Conservation (phyloP, 1,140 invertebrate genomes). For the Drosophila nikananu region DNA sequence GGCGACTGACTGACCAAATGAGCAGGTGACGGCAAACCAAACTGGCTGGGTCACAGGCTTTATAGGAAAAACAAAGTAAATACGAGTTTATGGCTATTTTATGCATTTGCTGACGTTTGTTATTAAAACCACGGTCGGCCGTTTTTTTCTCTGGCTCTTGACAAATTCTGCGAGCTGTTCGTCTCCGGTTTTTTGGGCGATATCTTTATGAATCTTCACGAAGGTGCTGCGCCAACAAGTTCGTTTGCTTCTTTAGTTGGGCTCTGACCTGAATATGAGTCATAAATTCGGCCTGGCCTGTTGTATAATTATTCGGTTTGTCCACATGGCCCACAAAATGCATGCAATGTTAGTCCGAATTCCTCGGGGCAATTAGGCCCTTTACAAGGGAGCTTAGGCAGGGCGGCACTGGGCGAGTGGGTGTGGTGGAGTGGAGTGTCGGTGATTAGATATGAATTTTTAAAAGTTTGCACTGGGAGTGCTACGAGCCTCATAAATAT, state of each 20-base stretch:
- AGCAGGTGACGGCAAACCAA: conserved; percentile 36
- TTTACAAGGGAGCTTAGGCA: conserved; percentile 26
- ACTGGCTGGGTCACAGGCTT: conserved; percentile 51
- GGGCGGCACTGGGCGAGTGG: conserved; percentile 1
- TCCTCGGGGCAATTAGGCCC: conserved; percentile 38
- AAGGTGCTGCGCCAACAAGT: conserved; percentile 30
- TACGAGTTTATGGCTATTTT: conserved; percentile 67
- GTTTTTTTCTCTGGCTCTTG: conserved; percentile 44
- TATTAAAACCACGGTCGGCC: conserved; percentile 40
- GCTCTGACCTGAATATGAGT: conserved; percentile 44
- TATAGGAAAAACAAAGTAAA: conserved; percentile 27
- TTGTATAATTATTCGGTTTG: conserved; percentile 39
- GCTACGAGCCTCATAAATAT: conserved; percentile 23
- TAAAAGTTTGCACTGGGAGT: conserved; percentile 24
- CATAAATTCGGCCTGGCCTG: conserved; percentile 31
- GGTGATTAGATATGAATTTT: conserved; percentile 48
- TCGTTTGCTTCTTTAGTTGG: conserved; percentile 25
- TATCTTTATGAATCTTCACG: conserved; percentile 42
- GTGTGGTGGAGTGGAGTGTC: neutral
- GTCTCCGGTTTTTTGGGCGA: conserved; percentile 5
- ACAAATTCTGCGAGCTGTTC: conserved; percentile 51
- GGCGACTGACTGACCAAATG: conserved; percentile 44
- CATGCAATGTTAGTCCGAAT: conserved; percentile 32
- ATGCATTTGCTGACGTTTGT: conserved; percentile 61
- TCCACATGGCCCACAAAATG: conserved; percentile 41